Percentiles rank a stretch among this genome's conserved stretches.
Conservation (phyloP, 2,797 vertebrate genomes). For the Anas acuta region DNA sequence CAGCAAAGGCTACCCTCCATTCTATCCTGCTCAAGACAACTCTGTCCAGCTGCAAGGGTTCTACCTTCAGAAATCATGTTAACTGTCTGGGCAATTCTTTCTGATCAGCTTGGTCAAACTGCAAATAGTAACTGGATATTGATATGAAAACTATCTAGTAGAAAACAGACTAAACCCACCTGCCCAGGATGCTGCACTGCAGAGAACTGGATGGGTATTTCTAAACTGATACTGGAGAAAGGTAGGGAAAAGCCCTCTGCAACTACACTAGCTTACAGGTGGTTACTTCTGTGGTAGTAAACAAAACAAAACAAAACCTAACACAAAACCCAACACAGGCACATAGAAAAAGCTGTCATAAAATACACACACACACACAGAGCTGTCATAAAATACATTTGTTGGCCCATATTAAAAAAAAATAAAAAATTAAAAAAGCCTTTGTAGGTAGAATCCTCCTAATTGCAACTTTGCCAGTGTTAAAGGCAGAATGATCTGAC, state of each 20-base stretch:
- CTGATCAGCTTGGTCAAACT: neutral
- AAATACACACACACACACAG: neutral
- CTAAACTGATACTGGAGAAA: neutral
- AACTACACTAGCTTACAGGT: neutral
- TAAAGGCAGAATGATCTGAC: neutral
- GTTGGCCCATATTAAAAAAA: fast-evolving
- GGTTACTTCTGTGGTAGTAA: neutral
- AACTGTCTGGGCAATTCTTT: neutral
- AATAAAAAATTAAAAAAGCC: too few species aligned
- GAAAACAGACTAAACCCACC: neutral
- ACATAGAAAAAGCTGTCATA: neutral
- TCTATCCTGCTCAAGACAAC: neutral
- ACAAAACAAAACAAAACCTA: neutral
- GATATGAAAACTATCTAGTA: neutral
- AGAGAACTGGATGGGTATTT: neutral
- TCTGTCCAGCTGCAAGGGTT: neutral
- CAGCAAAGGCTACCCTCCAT: neutral
- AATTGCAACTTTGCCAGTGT: neutral
- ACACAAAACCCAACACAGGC: neutral
- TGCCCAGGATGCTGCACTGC: fast-evolving
- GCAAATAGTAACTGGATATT: neutral
- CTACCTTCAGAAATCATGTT: neutral
- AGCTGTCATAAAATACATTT: neutral
- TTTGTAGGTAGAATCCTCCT: neutral
- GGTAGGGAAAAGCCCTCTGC: neutral